Conservation (phyloP, 1,140 invertebrate genomes). For the Anoplolepis gracilipes region DNA sequence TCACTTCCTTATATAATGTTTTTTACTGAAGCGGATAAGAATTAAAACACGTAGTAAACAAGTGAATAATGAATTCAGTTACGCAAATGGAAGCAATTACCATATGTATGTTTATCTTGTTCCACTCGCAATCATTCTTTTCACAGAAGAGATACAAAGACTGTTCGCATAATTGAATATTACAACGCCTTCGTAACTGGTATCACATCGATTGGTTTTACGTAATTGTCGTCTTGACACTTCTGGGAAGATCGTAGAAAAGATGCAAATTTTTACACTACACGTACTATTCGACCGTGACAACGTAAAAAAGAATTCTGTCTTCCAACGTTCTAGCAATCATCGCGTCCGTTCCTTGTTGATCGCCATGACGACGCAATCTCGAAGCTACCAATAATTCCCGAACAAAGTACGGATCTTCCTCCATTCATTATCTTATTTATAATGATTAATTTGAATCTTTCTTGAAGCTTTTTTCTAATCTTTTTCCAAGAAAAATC, state of each 20-base stretch:
- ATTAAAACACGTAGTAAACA: constrained; percentile 19
- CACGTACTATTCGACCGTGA: background rate
- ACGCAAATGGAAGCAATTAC: constrained; percentile 42
- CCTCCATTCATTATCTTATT: background rate
- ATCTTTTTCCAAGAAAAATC: background rate
- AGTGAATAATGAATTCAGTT: constrained; percentile 1
- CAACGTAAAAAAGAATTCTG: background rate
- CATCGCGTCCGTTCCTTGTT: constrained; percentile 67
- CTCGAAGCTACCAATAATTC: constrained; percentile 45
- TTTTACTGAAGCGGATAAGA: background rate
- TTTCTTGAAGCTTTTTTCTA: background rate
- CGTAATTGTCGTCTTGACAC: background rate
- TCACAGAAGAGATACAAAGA: background rate
- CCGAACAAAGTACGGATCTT: background rate
- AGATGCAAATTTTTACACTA: constrained; percentile 23
- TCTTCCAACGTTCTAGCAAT: constrained; percentile 12
- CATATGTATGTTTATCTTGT: constrained; percentile 43
- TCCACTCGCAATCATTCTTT: background rate
- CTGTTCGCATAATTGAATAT: background rate
- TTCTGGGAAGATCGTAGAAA: background rate
- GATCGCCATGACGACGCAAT: constrained; percentile 79
- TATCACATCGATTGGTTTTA: constrained; percentile 10
- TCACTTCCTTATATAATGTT: background rate
- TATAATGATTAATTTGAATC: background rate
- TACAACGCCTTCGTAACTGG: background rate